Evolutionary conservation across 2,888 invertebrate species (phyloP), one percentile per base, ranked within the genome.

Genomic region (Gastrophysa polygoni): DNA sequence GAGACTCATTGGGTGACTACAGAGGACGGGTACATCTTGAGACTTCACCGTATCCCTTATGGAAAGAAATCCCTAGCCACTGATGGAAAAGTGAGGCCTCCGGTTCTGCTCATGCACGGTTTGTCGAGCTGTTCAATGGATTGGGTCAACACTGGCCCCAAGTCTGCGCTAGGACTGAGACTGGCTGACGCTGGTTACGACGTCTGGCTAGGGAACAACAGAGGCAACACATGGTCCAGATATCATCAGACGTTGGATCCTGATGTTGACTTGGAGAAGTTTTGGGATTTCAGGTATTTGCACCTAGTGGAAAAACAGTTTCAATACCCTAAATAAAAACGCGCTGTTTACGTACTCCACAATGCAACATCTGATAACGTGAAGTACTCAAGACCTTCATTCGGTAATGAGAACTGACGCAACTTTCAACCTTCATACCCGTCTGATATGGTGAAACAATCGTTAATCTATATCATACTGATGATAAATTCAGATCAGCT

Each of bases 171-270:
- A 11, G 82, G 73, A 0, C 82, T 77, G 71, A 73, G 85, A 8
- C 78, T 91, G 1, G 87, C 88, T 3, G 89, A 91, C 71, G 82
- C 83, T 71, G 89, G 90, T n/a, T 91, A 86, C 70, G 91, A 91
- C 67, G 90, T 91, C 0, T 95, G 94, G 94, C 81, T 95, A 82
- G 90, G 91, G 0, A 95, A 94, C 76, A 86, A 86, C 17, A 86
- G 94, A 3, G 94, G 94, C 6, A 93, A 89, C 75, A 83, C 82
- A 18, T 91, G 89, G 76, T 87, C 88, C 0, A 83, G 85, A 10
- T 80, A 76, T 1, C 91, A 92, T 72, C 68, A 76, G 0, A 76
- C 78, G 0, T 69, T 83, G 74, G 78, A 83, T 61, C 82, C 85
- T 0, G 77, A 75, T 43, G 62, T 78, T 10, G 83, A 83, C 60